Evolutionary conservation across 2,888 invertebrate species (phyloP), one percentile per base, ranked within the genome.

Genomic region (Phaonia tiefii): DNA sequence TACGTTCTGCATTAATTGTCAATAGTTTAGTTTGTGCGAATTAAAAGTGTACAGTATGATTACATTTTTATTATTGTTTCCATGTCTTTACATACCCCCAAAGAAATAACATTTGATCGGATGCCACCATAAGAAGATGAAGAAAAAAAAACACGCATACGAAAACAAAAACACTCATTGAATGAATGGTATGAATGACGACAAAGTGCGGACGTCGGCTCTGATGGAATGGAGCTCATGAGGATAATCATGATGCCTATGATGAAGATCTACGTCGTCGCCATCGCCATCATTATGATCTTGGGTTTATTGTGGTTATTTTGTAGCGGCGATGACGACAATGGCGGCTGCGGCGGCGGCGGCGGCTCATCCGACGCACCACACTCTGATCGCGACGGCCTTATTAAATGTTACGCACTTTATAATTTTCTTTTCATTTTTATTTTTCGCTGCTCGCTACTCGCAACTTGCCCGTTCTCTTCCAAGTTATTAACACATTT

Each of bases 391-490:
- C 8, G 8, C 8, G 3, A 8, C 42, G 13, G 22, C 63, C 54
- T 73, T 77, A 77, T 81, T 81, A 77, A 81, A 81, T 77, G 77
- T 81, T 81, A 81, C 80, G 74, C 80, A 81, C 71, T 77, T 77
- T 63, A 71, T 70, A 63, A 69, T 65, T 80, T 69, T 73, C 63
- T 75, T 72, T 2, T 22, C 31, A 31, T 5, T 31, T 31, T 31
- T 31, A 1, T 5, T 20, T 49, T 17, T 49, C 25, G 54, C 7
- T 1, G 1, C 25, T 54, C 8, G 31, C 31, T 31, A 31, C 31
- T 31, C 31, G 31, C 31, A 5, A 31, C 8, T 31, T n/a, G 46
- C 46, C 31, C 31, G 8, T 31, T 8, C 31, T 31, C n/a, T n/a
- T n/a, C n/a, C 10, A 5, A 51, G 22, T 51, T 51, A 51, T 51